Evolutionary conservation across 2,113 vertebrate genomes (phyloP).

Genomic region (Tachysurus vachellii): DNA sequence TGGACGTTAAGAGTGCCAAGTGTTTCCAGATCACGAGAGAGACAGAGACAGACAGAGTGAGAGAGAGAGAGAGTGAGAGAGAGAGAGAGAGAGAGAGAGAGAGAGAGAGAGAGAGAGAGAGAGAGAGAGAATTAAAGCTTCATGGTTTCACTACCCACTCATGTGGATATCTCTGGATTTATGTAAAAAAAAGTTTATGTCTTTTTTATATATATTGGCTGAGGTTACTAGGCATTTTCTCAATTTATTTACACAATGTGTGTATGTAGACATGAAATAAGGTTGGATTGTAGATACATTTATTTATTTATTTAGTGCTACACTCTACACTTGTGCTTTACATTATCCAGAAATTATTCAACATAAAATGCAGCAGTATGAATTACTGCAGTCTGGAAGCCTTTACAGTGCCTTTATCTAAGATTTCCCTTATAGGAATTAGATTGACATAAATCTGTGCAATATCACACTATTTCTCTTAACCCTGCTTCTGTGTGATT

Average conservation of each 20-base stretch:
- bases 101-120: not conserved
- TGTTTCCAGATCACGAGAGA: not conserved
- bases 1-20: constrained; percentile 43
- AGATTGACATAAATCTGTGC: constrained; percentile 33
- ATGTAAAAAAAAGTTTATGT: constrained; percentile 2
- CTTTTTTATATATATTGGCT: constrained; percentile 54
- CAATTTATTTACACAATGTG: not conserved
- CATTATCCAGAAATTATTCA: constrained; percentile 20
- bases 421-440: constrained; percentile 16
- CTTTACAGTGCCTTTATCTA: constrained; percentile 15
- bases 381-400: constrained; percentile 7
- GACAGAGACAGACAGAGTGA: not conserved
- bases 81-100: not conserved
- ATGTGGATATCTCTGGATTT: constrained; percentile 16
- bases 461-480: not conserved
- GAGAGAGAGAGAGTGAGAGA: not conserved
- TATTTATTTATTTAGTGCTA: constrained; percentile 29
- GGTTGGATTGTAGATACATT: not conserved
- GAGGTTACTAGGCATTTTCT: constrained; percentile 24
- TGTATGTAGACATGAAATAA: not conserved
- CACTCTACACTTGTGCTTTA: not conserved
- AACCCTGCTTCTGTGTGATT: not conserved
- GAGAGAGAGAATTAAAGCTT: constrained; percentile 29
- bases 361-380: constrained; percentile 31
- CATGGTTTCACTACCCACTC: constrained; percentile 36